phyloP scores from a whole-genome alignment of 2,888 invertebrate genomes.

The Fragum sueziense region DNA sequence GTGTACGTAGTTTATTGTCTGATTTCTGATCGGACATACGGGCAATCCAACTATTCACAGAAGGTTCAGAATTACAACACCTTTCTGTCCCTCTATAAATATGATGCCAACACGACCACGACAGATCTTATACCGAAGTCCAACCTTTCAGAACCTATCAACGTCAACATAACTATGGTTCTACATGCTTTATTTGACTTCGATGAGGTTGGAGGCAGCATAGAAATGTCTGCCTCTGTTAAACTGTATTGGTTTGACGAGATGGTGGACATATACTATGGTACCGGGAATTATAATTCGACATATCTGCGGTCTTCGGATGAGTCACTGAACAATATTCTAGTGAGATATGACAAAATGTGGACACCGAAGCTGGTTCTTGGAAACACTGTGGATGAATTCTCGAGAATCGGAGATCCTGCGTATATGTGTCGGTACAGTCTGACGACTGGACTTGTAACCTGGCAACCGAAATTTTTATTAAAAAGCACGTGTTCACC shows the following conservation, averaged over 20 bases:
- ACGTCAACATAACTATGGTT: constrained; percentile 12
- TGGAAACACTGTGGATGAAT: constrained; percentile 29
- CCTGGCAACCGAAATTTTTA: constrained; percentile 44
- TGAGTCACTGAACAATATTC: neutral
- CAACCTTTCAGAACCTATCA: neutral
- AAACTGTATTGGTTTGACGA: constrained; percentile 43
- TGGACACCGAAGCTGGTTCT: constrained; percentile 54
- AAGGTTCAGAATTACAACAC: neutral
- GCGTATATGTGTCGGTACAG: constrained; percentile 34
- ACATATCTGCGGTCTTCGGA: neutral
- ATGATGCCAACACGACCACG: neutral
- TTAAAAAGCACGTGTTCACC: constrained; percentile 43
- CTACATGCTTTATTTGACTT: constrained; percentile 36
- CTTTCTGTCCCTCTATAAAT: neutral
- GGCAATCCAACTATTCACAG: neutral
- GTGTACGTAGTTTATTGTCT: no score
- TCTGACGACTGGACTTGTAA: constrained; percentile 26
- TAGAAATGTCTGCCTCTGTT: constrained; percentile 29
- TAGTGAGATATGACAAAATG: constrained; percentile 36
- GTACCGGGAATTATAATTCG: neutral
- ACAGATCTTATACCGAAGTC: constrained; percentile 1
- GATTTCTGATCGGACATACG: no score
- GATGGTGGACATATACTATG: neutral
- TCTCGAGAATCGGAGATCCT: constrained; percentile 19
- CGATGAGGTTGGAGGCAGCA: constrained; percentile 35